Base-by-base conservation (phyloP, 2,797 vertebrate species). In the Amniataba percoides region DNA sequence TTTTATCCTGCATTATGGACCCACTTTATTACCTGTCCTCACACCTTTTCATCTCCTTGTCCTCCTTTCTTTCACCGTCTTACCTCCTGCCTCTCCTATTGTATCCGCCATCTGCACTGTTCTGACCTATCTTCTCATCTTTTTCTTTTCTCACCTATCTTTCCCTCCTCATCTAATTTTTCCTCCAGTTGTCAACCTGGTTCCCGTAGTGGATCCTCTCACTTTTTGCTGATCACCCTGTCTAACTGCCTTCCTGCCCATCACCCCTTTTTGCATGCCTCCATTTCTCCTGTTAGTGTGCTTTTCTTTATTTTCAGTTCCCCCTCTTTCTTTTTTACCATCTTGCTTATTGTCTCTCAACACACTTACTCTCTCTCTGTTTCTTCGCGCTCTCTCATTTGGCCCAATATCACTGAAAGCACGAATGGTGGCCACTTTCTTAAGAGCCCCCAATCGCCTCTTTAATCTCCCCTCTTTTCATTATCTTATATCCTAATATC, bases 381-480 rank as follows among this genome's bases (percentile, higher is more conserved):
- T 65, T 52, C n/a, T 75, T 73, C 10, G 3, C 42, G 63, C 51
- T 55, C 19, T 77, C 73, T 81, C 71, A 75, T 73, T 56, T 43
- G 42, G 43, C 68, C 61, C 39, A 83, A 56, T 70, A 57, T 21
- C 31, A 57, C 60, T 76, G 53, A 77, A 77, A 77, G 55, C 60
- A 53, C 23, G 43, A 65, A 74, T 56, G 63, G 51, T 71, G 31
- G 40, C 59, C 21, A 53, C 49, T 60, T 62, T 73, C 63, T 57
- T 48, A 66, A 80, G 72, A 84, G 60, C 46, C 58, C 58, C 34
- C 39, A 67, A 75, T 23, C 57, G 71, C 60, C 25, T 65, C 46
- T 72, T 81, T 79, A 79, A 81, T 83, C 64, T 74, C 40, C 18
- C 51, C 43, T 66, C 21, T 66, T 15, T 59, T 78, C 15, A 46